A percentile compares a stretch with the other conserved stretches of the same genome.
phyloP scores from a whole-genome alignment of 2,113 vertebrate species.

The Dipodomys spectabilis region DNA sequence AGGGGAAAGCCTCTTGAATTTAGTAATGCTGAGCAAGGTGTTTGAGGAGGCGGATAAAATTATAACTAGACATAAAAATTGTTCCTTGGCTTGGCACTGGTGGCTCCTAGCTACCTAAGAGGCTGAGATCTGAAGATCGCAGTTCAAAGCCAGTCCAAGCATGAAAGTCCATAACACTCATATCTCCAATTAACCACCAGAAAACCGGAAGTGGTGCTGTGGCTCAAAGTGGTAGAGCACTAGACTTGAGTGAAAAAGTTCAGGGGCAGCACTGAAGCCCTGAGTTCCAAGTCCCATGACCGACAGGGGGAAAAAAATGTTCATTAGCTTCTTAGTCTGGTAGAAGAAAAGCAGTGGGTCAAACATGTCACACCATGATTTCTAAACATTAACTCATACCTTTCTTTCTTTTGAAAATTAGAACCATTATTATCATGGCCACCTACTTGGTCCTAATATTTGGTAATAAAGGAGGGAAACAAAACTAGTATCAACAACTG shows the following conservation, averaged over 20 bases:
- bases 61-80: not conserved
- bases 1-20: not conserved
- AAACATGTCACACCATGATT: not conserved
- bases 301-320: not conserved
- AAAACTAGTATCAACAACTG: not conserved
- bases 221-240: no score
- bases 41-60: not conserved
- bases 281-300: no score
- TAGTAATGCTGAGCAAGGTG: not conserved
- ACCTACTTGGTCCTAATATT: not conserved
- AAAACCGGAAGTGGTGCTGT: no score
- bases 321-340: not conserved
- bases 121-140: no score
- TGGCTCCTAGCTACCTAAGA: no score
- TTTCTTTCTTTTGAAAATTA: not conserved
- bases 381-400: not conserved
- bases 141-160: no score
- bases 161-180: no score
- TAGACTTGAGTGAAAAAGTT: no score
- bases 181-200: no score
- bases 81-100: no score
- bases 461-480: conserved; percentile 6
- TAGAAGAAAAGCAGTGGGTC: not conserved
- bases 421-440: not conserved
- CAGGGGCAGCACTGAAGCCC: no score